Evolutionary conservation across 2,888 invertebrate genomes (phyloP).

Genomic region (Prenolepis imparis): DNA sequence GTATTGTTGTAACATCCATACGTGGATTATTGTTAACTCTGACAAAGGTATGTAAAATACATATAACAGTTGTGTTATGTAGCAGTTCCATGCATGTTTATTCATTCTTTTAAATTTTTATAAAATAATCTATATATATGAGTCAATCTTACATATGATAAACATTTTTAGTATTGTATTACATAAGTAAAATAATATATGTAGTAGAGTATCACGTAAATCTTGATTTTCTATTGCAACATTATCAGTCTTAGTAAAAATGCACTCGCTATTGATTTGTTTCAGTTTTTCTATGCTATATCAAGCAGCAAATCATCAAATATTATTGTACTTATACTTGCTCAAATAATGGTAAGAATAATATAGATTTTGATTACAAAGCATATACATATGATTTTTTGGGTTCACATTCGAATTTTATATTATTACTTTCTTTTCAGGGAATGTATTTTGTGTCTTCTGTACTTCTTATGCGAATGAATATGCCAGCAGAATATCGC

Average conservation of each 20-base stretch:
- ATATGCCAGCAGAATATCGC: conserved; percentile 99
- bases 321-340: conserved; percentile 97
- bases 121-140: conserved; percentile 5
- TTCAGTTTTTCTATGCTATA: conserved; percentile 99
- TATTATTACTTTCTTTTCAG: conserved; percentile 84
- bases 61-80: neutral
- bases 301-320: conserved; percentile 99
- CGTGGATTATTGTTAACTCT: conserved; percentile 97
- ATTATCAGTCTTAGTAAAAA: conserved; percentile 54
- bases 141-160: neutral
- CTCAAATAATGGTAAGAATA: conserved; percentile 96
- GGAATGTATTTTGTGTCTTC: conserved; percentile 99
- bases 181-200: neutral
- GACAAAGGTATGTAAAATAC: conserved; percentile 92
- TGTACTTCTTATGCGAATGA: conserved; percentile 99
- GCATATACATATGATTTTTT: conserved; percentile 5
- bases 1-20: conserved; percentile 99
- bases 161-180: neutral
- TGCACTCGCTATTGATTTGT: conserved; percentile 74
- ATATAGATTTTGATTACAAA: conserved; percentile 30
- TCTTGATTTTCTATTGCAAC: conserved; percentile 23
- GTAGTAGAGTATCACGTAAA: neutral
- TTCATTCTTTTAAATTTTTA: conserved; percentile 11
- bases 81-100: conserved; percentile 14
- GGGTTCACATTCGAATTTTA: conserved; percentile 1